These are phyloP conservation scores for Petrolisthes cinctipes DNA, from an alignment of 2,888 invertebrate species.

Conservation along the genomic window DNA sequence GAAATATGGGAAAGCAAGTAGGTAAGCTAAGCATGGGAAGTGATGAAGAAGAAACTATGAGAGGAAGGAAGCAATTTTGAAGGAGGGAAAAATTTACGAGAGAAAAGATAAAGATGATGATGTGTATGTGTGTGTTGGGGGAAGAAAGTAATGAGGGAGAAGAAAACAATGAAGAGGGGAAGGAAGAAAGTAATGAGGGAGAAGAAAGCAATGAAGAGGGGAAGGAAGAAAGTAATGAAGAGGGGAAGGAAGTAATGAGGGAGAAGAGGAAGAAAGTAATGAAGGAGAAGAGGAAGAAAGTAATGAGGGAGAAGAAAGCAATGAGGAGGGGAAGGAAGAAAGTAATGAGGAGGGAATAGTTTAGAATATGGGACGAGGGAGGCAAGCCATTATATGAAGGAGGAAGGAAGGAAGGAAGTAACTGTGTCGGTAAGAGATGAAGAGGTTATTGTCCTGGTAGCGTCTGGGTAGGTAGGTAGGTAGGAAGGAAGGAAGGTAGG, in stretches of 20 bases:
- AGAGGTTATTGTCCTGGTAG: too few relatives aligned
- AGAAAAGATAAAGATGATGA: too few relatives aligned
- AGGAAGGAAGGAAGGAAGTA: neutral
- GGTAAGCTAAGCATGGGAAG: too few relatives aligned
- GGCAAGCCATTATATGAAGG: neutral
- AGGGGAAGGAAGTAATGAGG: neutral
- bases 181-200: neutral
- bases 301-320: neutral
- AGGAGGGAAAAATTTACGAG: too few relatives aligned
- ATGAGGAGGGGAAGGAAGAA: neutral
- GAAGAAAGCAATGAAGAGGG: neutral
- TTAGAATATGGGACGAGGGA: neutral
- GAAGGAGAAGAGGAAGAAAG: neutral
- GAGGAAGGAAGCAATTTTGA: too few relatives aligned
- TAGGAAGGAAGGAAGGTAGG: too few relatives aligned
- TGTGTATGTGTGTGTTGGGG: too few relatives aligned
- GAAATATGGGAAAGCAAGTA: too few relatives aligned
- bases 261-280: neutral
- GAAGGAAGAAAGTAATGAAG: neutral
- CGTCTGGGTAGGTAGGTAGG: too few relatives aligned
- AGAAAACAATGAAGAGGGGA: neutral
- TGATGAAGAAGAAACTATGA: too few relatives aligned
- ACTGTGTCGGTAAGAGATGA: too few relatives aligned
- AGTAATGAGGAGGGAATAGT: neutral
- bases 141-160: neutral